Conservation (phyloP, 2,113 vertebrate species). For the cattle (Bos taurus) region DNA sequence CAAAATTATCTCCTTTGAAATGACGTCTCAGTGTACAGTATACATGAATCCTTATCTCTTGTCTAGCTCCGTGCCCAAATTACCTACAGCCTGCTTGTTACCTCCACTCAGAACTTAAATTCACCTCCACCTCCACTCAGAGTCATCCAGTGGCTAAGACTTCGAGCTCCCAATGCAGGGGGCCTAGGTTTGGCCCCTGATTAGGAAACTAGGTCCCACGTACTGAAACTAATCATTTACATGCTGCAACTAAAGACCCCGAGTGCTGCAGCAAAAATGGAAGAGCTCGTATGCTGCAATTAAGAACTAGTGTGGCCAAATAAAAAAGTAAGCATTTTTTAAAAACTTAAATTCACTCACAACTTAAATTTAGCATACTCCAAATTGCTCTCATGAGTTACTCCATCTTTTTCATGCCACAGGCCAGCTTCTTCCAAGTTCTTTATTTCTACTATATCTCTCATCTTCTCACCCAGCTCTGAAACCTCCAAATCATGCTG, state of each 20-base stretch:
- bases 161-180: not conserved
- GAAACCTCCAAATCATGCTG: not conserved
- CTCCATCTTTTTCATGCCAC: not conserved
- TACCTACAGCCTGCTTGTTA: not conserved
- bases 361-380: not conserved
- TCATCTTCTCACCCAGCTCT: not conserved
- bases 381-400: not conserved
- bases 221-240: not conserved
- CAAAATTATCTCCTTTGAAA: not conserved
- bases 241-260: not conserved
- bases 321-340: not conserved
- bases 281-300: not conserved
- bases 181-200: not conserved
- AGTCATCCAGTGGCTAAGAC: not conserved
- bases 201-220: not conserved
- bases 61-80: not conserved
- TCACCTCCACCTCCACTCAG: not conserved
- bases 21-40: not conserved
- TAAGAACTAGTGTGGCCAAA: not conserved
- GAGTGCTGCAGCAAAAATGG: not conserved
- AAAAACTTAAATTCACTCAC: not conserved
- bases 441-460: not conserved
- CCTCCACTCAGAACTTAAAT: not conserved
- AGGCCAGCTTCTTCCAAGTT: not conserved
- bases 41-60: not conserved